These are phyloP conservation scores for Carabus problematicus DNA, from an alignment of 2,888 invertebrate genomes.

Conservation along the genomic window DNA sequence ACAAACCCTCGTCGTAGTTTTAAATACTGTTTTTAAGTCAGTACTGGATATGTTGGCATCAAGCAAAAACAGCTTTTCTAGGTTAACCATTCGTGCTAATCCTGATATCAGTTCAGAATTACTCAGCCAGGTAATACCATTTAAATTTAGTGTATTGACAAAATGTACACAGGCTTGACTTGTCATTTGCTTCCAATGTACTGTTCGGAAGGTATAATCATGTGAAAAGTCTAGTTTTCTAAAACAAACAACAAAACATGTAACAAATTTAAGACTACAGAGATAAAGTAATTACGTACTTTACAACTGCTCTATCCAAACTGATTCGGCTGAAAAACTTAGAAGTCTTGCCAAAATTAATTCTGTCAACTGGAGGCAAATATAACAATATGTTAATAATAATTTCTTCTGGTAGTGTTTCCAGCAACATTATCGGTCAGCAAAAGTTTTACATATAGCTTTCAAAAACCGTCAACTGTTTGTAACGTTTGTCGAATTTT, in stretches of 20 bases:
- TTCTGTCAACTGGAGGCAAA: constrained; percentile 26
- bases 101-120: constrained; percentile 10
- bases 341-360: constrained; percentile 30
- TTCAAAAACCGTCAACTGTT: background rate
- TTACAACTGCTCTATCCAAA: constrained; percentile 15
- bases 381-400: constrained; percentile 33
- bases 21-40: constrained; percentile 21
- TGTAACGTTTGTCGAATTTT: background rate
- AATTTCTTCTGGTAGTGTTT: constrained; percentile 30
- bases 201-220: constrained; percentile 16
- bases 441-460: too few relatives aligned
- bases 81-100: constrained; percentile 23
- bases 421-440: too few relatives aligned
- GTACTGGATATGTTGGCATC: constrained; percentile 25
- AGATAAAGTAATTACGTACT: constrained; percentile 15
- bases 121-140: constrained; percentile 29
- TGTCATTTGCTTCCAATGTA: constrained; percentile 15
- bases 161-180: constrained; percentile 2
- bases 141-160: constrained; percentile 31
- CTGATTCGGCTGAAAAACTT: constrained; percentile 23
- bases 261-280: background rate
- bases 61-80: constrained; percentile 12
- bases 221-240: constrained; percentile 24
- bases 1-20: constrained; percentile 14
- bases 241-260: background rate